Evolutionary conservation across 2,888 invertebrate species (phyloP).

Genomic region (Orthosia gracilis): DNA sequence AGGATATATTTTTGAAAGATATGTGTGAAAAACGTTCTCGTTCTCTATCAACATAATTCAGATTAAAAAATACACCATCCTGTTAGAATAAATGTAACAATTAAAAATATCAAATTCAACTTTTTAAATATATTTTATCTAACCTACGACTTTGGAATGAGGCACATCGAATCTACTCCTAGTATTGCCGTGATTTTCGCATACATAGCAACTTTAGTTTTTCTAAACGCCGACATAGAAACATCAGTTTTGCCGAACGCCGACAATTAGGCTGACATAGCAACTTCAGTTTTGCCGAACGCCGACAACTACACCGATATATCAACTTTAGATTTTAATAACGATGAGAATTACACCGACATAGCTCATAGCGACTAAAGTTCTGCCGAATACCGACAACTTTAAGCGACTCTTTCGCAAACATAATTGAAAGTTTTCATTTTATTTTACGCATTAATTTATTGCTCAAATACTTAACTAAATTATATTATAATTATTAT

Average conservation of each 20-base stretch:
- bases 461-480: slow-evolving; percentile 20
- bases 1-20: slow-evolving; percentile 23
- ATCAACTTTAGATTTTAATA: neutral
- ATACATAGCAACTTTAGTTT: neutral
- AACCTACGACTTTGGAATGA: slow-evolving; percentile 72
- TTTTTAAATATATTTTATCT: slow-evolving; percentile 53
- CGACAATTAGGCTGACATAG: slow-evolving; percentile 5
- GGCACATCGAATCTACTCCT: slow-evolving; percentile 74
- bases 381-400: no score
- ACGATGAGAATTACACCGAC: neutral
- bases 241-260: slow-evolving; percentile 1
- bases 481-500: neutral
- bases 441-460: slow-evolving; percentile 5
- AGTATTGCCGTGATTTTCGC: slow-evolving; percentile 17
- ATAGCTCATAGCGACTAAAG: no score
- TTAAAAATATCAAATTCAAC: slow-evolving; percentile 62
- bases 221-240: slow-evolving; percentile 1
- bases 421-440: neutral
- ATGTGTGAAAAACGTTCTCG: no score
- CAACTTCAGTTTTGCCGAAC: slow-evolving; percentile 1
- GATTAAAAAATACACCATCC: slow-evolving; percentile 27
- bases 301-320: slow-evolving; percentile 3
- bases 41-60: neutral
- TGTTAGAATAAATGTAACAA: slow-evolving; percentile 39
- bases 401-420: neutral